Conservation (phyloP, 2,888 invertebrate species). For the Cephonodes hylas region DNA sequence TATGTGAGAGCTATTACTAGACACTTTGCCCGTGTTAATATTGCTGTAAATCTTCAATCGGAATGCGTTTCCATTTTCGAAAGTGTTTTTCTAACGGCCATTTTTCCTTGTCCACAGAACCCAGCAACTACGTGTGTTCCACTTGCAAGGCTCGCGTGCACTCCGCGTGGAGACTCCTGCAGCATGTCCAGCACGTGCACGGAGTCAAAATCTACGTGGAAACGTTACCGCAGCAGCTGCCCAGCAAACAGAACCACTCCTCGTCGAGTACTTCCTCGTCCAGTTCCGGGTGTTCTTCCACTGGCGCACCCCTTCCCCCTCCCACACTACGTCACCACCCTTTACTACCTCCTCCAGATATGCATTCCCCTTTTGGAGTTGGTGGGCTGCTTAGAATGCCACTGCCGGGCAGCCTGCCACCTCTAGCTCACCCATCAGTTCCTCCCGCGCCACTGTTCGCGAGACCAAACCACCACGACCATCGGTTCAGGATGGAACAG, state of each 20-base stretch:
- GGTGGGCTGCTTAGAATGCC: constrained; percentile 88
- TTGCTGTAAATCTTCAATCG: constrained; percentile 74
- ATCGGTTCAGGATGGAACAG: constrained; percentile 91
- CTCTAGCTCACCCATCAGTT: constrained; percentile 85
- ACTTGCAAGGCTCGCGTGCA: constrained; percentile 95
- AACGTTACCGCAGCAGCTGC: constrained; percentile 67
- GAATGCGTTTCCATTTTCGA: constrained; percentile 46
- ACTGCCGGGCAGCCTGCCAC: constrained; percentile 82
- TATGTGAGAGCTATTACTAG: constrained; percentile 82
- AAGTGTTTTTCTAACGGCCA: constrained; percentile 39
- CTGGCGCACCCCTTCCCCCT: constrained; percentile 80
- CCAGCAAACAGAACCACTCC: constrained; percentile 79
- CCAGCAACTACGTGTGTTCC: constrained; percentile 95
- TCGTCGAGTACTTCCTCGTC: constrained; percentile 81
- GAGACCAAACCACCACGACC: constrained; percentile 88
- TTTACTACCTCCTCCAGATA: constrained; percentile 85
- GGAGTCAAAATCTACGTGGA: constrained; percentile 96
- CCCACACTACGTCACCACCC: constrained; percentile 85
- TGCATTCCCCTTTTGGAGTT: constrained; percentile 89
- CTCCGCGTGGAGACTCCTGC: constrained; percentile 97
- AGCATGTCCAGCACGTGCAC: constrained; percentile 96
- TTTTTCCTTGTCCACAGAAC: constrained; percentile 85
- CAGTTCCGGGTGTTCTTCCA: constrained; percentile 78
- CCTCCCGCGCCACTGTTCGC: constrained; percentile 88
- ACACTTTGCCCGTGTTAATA: constrained; percentile 80